Conservation (phyloP, 2,113 vertebrate species). For the Grantiella picta region DNA sequence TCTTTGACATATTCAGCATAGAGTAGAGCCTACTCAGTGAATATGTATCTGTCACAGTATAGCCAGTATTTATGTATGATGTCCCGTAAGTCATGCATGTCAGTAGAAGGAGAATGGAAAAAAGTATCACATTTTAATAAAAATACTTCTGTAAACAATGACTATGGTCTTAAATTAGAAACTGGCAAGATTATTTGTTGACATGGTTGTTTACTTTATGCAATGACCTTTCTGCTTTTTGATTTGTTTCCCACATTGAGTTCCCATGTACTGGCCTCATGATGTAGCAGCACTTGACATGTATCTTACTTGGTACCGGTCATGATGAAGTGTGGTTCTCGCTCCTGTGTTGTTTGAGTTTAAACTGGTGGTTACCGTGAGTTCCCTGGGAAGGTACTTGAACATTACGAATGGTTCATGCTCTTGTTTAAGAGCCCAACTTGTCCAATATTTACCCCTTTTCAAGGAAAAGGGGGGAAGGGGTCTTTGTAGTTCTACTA, state of each 20-base stretch:
- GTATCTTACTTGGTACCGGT: background rate
- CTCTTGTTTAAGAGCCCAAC: background rate
- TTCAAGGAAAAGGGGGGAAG: background rate
- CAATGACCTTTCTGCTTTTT: constrained; percentile 62
- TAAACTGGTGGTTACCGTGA: background rate
- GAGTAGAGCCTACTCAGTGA: background rate
- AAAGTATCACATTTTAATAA: background rate
- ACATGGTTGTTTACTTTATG: constrained; percentile 26
- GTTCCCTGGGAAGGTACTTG: background rate
- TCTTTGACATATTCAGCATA: background rate
- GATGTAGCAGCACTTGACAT: background rate
- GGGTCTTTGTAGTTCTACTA: background rate
- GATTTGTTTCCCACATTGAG: constrained; percentile 54
- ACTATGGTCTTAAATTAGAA: constrained; percentile 29
- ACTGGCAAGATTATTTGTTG: constrained; percentile 50
- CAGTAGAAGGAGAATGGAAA: background rate
- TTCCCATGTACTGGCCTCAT: constrained; percentile 6
- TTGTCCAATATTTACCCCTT: background rate
- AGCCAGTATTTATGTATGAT: background rate
- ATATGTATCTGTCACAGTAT: background rate
- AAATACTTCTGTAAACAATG: constrained; percentile 11
- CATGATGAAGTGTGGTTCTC: background rate
- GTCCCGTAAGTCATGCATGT: background rate
- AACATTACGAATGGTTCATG: background rate
- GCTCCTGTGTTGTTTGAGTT: background rate